A percentile compares a stretch with the other conserved stretches of the same genome.
Evolutionary conservation across 2,797 vertebrate genomes (phyloP).

Genomic region (Malacoctenus gilli): DNA sequence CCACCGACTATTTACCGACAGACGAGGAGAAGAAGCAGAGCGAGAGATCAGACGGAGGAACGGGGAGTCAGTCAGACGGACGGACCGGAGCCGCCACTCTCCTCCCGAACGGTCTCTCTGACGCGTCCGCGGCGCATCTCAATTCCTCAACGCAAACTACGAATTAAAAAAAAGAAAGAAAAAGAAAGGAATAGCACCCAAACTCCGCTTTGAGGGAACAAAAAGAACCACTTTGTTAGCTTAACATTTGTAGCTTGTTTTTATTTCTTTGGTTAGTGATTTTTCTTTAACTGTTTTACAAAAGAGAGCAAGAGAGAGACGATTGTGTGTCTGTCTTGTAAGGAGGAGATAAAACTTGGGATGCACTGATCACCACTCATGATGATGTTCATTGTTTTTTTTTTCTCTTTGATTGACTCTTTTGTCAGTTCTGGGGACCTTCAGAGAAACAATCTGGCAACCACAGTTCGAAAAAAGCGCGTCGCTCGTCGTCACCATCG

Average conservation of each 20-base stretch:
- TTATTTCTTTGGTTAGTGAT: conserved; percentile 66
- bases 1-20: too few species aligned
- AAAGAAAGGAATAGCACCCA: conserved; percentile 49
- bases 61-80: conserved; percentile 15
- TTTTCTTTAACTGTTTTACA: conserved; percentile 58
- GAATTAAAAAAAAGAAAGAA: conserved; percentile 56
- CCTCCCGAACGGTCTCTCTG: conserved; percentile 44
- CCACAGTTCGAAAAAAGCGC: not conserved
- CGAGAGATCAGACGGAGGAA: conserved; percentile 18
- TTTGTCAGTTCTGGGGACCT: conserved; percentile 12
- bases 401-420: not conserved
- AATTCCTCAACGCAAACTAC: conserved; percentile 58
- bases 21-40: conserved; percentile 29
- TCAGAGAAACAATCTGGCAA: not conserved
- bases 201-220: conserved; percentile 54
- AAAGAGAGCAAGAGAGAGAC: conserved; percentile 45
- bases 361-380: conserved; percentile 47
- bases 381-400: conserved; percentile 1
- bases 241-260: conserved; percentile 75
- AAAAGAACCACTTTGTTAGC: conserved; percentile 79
- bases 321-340: conserved; percentile 40
- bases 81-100: conserved; percentile 34
- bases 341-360: conserved; percentile 43
- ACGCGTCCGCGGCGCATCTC: conserved; percentile 63
- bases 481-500: conserved; percentile 4